Evolutionary conservation across 2,113 vertebrate genomes (phyloP).

Genomic region (Acrocephalus kingi): DNA sequence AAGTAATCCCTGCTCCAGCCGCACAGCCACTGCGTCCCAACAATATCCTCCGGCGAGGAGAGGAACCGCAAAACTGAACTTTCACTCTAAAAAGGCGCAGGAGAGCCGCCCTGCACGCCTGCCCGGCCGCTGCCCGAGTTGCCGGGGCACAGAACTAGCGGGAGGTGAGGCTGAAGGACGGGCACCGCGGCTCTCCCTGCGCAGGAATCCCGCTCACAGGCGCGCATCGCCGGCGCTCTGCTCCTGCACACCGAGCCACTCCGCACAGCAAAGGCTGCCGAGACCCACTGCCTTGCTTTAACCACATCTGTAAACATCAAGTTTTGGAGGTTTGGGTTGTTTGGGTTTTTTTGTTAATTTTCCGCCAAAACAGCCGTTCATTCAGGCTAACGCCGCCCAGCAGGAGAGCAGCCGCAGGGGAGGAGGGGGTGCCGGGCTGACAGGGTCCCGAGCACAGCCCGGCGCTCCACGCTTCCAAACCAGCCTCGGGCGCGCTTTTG

Average conservation of each 20-base stretch:
- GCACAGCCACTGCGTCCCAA: background rate
- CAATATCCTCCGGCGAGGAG: background rate
- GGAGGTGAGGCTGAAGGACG: background rate
- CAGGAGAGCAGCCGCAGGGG: background rate
- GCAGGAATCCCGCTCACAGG: background rate
- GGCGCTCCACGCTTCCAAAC: slow-evolving; percentile 62
- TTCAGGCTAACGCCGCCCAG: background rate
- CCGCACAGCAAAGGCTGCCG: background rate
- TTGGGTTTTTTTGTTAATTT: background rate
- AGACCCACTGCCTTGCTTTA: background rate
- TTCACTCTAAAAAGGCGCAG: background rate
- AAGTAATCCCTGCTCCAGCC: background rate
- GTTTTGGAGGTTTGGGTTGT: background rate
- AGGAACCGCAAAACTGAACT: background rate
- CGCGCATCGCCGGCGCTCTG: background rate
- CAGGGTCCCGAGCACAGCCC: slow-evolving; percentile 75
- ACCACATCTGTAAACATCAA: slow-evolving; percentile 12
- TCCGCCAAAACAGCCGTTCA: background rate
- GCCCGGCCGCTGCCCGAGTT: background rate
- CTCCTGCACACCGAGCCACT: background rate
- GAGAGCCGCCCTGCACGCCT: background rate
- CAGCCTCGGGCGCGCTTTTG: slow-evolving; percentile 78
- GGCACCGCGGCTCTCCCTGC: background rate
- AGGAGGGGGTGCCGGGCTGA: slow-evolving; percentile 3
- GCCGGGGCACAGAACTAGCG: background rate